phyloP scores from a whole-genome alignment of 1,140 invertebrate species.

The Procambarus virginalis region DNA sequence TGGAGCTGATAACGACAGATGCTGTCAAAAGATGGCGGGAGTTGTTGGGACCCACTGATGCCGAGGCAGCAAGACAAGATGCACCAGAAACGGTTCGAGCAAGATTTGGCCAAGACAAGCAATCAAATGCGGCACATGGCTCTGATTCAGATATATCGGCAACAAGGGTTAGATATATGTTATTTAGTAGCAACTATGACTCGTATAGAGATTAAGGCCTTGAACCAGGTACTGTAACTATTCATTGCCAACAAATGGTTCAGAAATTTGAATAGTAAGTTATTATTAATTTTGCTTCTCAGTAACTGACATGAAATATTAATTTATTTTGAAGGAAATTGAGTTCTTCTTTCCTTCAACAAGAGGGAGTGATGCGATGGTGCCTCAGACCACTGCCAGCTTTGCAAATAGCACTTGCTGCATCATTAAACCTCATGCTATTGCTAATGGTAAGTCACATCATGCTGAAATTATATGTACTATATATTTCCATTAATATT shows the following conservation, averaged over 20 bases:
- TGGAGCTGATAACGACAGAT: conserved; percentile 86
- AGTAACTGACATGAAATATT: neutral
- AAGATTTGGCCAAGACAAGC: conserved; percentile 83
- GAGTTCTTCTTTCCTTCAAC: conserved; percentile 82
- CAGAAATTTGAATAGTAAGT: too few species aligned
- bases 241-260: too few species aligned
- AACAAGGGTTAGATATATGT: conserved; percentile 73
- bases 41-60: conserved; percentile 82
- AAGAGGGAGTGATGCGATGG: conserved; percentile 74
- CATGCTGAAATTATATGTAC: neutral
- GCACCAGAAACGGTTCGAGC: conserved; percentile 81
- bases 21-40: conserved; percentile 79
- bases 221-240: too few species aligned
- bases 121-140: conserved; percentile 83
- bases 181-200: too few species aligned
- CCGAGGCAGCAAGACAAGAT: conserved; percentile 77
- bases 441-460: conserved; percentile 79
- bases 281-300: too few species aligned
- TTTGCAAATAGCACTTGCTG: conserved; percentile 85
- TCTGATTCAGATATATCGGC: conserved; percentile 79
- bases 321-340: conserved; percentile 73
- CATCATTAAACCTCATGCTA: conserved; percentile 93
- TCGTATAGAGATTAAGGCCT: too few species aligned
- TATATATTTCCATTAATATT: neutral
- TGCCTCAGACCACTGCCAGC: conserved; percentile 78